phyloP scores from a whole-genome alignment of 2,113 vertebrate genomes.

The Prunella himalayana region DNA sequence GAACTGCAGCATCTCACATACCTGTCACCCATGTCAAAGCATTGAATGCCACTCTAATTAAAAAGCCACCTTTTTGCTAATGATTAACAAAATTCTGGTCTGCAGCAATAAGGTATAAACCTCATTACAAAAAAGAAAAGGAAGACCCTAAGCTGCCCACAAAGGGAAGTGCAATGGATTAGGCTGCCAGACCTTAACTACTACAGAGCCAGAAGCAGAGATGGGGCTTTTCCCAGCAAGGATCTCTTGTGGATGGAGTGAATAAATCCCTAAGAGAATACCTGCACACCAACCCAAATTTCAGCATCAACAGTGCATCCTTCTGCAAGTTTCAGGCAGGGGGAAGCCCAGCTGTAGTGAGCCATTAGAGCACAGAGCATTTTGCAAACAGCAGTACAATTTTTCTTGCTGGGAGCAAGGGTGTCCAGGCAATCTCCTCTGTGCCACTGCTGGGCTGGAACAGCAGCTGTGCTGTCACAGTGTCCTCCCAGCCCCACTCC shows the following conservation, averaged over 20 bases:
- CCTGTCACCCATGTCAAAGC: not conserved
- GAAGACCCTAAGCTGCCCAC: not conserved
- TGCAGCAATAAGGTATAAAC: not conserved
- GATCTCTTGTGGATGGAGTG: not conserved
- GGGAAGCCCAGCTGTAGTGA: not conserved
- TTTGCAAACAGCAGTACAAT: not conserved
- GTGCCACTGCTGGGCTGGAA: not conserved
- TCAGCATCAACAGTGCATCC: not conserved
- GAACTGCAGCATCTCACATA: not conserved
- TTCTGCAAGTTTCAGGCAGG: not conserved
- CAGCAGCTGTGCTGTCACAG: not conserved
- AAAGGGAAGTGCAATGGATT: not conserved
- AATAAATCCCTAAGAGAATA: not conserved
- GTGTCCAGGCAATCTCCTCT: not conserved
- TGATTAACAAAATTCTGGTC: not conserved
- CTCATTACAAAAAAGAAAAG: not conserved
- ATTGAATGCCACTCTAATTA: constrained; percentile 3
- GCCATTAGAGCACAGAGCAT: not conserved
- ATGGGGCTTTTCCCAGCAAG: not conserved
- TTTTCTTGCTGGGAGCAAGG: not conserved
- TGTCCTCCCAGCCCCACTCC: not conserved
- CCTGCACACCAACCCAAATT: not conserved
- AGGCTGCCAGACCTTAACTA: not conserved
- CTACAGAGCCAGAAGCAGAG: not conserved
- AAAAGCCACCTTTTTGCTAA: not conserved